Base-by-base conservation (phyloP, 1,140 invertebrate genomes). In the Trichonephila inaurata region DNA sequence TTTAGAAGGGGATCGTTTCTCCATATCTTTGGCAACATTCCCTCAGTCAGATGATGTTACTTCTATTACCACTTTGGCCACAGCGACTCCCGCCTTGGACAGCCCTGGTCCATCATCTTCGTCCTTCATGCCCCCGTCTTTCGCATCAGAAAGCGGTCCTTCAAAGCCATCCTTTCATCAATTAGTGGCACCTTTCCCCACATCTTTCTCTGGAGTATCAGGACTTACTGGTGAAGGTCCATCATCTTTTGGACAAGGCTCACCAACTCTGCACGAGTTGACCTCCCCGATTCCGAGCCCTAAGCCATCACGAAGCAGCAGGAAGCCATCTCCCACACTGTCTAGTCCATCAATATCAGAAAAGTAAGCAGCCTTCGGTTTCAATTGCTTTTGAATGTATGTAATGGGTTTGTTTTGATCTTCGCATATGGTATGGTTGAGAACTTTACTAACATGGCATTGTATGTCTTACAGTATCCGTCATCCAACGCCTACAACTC, bases 11-110 rank as follows among this genome's bases (percentile, higher is more conserved):
- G 93, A 94, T 40, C 69, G 69, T 21, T 94, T 91, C 51, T 91
- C 89, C 16, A 94, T 94, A 21, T 91, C 89, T 21, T 88, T 93
- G 91, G 88, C 81, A 40, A 44, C 93, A n/a, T 92, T 94, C 60
- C 89, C 94, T 18, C 92, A 90, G 8, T 83, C 94, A 4, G 94
- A 94, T 97, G n/a, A 97, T 98, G 94, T 97, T 97, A 93, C 94
- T 89, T 85, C 93, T 86, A 89, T 87, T 92, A 91, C 94, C 94
- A 92, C 87, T 19, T 44, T 94, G n/a, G 33, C 85, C 18, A 82
- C 87, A 1, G 72, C 87, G 1, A 58, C 87, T n/a, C 85, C 92
- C 14, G 72, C 88, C n/a, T 51, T 94, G 44, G 93, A 94, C 18
- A 90, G 93, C 19, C 81, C 93, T n/a, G 88, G 88, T 28, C 81